These are phyloP conservation scores for Diorhabda carinulata DNA, from an alignment of 1,140 invertebrate genomes.

Conservation along the genomic window DNA sequence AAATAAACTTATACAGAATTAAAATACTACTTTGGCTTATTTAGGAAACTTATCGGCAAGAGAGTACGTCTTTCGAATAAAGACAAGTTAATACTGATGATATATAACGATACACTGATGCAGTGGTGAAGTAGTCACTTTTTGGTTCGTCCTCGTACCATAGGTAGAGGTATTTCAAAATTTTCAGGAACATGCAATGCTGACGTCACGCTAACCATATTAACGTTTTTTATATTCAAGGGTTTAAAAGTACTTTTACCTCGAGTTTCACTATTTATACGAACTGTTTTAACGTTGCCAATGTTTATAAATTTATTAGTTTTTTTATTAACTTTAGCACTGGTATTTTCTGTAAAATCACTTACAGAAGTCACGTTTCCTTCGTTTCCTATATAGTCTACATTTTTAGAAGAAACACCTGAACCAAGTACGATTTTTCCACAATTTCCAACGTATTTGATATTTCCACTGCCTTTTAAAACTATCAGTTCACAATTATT, in stretches of 20 bases:
- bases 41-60: too few species aligned
- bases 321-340: too few species aligned
- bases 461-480: constrained; percentile 16
- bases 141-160: not conserved
- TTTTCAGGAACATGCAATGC: not conserved
- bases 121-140: too few species aligned
- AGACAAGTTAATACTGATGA: too few species aligned
- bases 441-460: constrained; percentile 20
- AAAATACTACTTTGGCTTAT: not conserved
- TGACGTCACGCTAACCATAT: not conserved
- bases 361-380: constrained; percentile 4
- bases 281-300: too few species aligned
- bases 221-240: not conserved
- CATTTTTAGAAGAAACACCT: not conserved
- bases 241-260: too few species aligned
- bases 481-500: constrained; percentile 16
- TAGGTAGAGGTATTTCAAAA: not conserved
- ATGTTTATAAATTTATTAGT: too few species aligned
- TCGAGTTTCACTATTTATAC: too few species aligned
- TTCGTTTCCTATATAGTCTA: constrained; percentile 17
- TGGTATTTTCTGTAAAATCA: not conserved
- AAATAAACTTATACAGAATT: not conserved
- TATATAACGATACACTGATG: too few species aligned
- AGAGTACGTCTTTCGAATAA: too few species aligned
- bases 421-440: constrained; percentile 14